Conservation (phyloP, 1,140 invertebrate species). For the Leptopilina boulardi region DNA sequence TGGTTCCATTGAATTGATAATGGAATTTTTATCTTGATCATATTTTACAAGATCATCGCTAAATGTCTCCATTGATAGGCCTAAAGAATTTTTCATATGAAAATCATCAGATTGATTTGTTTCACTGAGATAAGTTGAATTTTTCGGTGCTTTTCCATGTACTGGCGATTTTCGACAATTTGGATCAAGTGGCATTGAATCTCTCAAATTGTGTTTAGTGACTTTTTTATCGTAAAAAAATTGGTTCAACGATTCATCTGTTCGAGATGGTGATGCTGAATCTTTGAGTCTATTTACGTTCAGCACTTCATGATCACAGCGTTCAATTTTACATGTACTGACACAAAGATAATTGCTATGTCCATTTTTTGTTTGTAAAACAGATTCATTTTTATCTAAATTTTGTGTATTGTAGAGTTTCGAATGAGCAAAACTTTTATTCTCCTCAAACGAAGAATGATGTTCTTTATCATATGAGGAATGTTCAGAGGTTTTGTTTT, state of each 20-base stretch:
- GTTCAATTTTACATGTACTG: constrained; percentile 40
- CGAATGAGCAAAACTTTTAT: constrained; percentile 32
- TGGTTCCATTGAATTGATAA: constrained; percentile 11
- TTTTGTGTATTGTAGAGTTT: constrained; percentile 40
- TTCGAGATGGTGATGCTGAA: background rate
- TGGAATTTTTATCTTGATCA: constrained; percentile 27
- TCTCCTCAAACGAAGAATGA: constrained; percentile 2
- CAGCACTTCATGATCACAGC: constrained; percentile 41
- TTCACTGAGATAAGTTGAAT: constrained; percentile 45
- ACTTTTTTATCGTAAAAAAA: constrained; percentile 35
- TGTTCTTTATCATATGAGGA: background rate
- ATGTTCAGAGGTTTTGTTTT: constrained; percentile 9
- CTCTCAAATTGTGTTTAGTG: constrained; percentile 30
- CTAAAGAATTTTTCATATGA: constrained; percentile 4
- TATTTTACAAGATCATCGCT: background rate
- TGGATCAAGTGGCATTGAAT: constrained; percentile 43
- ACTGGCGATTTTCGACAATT: constrained; percentile 55
- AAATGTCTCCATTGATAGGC: constrained; percentile 17
- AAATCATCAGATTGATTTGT: constrained; percentile 41
- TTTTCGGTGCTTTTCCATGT: constrained; percentile 58
- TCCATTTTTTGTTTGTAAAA: constrained; percentile 40
- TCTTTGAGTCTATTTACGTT: constrained; percentile 24
- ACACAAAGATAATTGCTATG: constrained; percentile 42
- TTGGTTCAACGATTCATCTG: background rate
- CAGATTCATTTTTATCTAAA: constrained; percentile 40